Conservation (phyloP, 1,140 invertebrate genomes). For the Drosophila trapezifrons region DNA sequence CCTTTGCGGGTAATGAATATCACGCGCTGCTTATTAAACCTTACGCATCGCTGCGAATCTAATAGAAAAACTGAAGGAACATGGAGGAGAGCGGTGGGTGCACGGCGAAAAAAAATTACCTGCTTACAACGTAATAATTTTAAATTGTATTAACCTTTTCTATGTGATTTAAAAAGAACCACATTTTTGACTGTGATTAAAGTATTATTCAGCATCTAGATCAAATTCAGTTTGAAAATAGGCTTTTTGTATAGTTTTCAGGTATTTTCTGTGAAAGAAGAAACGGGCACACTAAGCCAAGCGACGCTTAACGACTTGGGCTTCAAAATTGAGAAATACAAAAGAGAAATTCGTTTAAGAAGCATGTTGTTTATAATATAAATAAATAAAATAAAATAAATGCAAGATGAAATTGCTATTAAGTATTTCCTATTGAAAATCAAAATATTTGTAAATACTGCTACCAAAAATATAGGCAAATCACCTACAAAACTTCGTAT, state of each 20-base stretch:
- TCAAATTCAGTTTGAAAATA: not conserved
- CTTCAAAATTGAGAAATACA: not conserved
- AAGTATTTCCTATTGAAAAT: no score
- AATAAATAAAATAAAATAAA: no score
- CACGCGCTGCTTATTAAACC: constrained; percentile 79
- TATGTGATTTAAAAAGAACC: not conserved
- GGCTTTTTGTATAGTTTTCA: not conserved
- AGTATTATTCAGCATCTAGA: not conserved
- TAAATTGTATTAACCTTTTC: not conserved
- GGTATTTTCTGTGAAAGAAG: not conserved
- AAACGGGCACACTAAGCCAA: not conserved
- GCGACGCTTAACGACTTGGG: not conserved
- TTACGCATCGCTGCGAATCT: constrained; percentile 56
- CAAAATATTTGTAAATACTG: no score
- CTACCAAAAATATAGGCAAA: not conserved
- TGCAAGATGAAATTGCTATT: no score
- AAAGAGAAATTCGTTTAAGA: not conserved
- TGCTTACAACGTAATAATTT: no score
- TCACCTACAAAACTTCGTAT: no score
- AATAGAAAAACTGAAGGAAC: constrained; percentile 31
- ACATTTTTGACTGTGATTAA: no score
- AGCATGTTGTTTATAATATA: no score
- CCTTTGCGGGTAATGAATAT: constrained; percentile 69
- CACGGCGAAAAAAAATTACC: not conserved
- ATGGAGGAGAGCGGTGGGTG: not conserved